Conservation (phyloP, 2,797 vertebrate species). For the Propithecus perrieri region DNA sequence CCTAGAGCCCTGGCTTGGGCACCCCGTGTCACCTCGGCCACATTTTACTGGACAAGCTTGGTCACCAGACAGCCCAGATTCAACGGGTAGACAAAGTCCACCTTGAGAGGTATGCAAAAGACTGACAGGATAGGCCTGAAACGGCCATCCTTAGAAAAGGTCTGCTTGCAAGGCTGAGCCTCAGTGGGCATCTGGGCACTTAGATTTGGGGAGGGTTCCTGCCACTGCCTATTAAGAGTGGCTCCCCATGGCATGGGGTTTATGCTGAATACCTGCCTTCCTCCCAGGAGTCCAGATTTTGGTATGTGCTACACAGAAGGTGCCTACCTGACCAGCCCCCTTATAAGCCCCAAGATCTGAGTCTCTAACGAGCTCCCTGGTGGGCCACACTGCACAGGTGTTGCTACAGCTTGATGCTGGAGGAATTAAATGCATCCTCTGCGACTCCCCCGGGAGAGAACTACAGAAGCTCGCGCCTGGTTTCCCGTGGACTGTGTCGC, state of each 20-base stretch:
- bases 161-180: not conserved
- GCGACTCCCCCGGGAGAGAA: accelerated
- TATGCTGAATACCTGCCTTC: not conserved
- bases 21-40: not conserved
- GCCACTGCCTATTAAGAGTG: accelerated
- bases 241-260: not conserved
- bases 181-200: not conserved
- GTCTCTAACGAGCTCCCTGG: not conserved
- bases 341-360: accelerated
- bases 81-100: no score
- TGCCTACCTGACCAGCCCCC: not conserved
- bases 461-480: accelerated
- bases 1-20: accelerated
- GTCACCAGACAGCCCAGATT: not conserved
- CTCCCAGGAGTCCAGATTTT: not conserved
- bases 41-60: no score
- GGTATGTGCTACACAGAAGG: accelerated
- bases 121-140: not conserved
- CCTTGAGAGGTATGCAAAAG: not conserved
- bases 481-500: accelerated
- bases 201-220: not conserved
- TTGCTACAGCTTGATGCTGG: accelerated
- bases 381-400: accelerated
- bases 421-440: accelerated
- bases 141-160: not conserved